Conservation (phyloP, 35 echinoderm and acorn worm genomes). For the Apostichopus parvimensis region DNA sequence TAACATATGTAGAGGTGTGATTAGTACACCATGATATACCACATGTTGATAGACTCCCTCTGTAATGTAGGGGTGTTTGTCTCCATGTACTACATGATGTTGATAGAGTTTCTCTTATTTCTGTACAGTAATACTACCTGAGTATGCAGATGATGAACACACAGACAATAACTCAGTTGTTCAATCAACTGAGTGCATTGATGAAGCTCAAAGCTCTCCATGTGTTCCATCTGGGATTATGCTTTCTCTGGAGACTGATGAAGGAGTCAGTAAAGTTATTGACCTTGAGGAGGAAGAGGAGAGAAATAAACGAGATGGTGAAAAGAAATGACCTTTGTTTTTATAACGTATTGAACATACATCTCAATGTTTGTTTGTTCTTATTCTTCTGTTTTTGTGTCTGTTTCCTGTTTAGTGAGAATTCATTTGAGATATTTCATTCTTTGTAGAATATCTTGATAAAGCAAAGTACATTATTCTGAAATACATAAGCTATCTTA, state of each 20-base stretch:
- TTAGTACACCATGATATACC: too few relatives aligned
- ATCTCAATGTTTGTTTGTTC: too few relatives aligned
- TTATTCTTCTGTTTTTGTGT: too few relatives aligned
- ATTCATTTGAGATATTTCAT: too few relatives aligned
- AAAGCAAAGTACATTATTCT: too few relatives aligned
- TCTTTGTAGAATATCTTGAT: too few relatives aligned
- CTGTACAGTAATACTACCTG: background rate
- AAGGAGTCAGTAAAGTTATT: conserved; percentile 40
- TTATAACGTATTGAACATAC: too few relatives aligned
- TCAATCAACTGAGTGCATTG: background rate
- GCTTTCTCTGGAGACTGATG: conserved; percentile 34
- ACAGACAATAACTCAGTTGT: background rate
- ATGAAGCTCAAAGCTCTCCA: background rate
- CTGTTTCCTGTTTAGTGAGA: too few relatives aligned
- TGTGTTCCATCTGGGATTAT: background rate
- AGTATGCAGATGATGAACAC: background rate
- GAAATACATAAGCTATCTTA: too few relatives aligned
- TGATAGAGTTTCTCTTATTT: background rate
- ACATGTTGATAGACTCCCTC: background rate
- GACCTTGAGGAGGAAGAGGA: conserved; percentile 33
- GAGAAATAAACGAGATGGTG: conserved; percentile 31
- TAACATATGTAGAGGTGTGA: too few relatives aligned
- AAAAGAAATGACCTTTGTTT: background rate
- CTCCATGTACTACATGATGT: background rate
- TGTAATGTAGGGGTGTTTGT: background rate